Evolutionary conservation across 2,797 vertebrate genomes (phyloP).

Genomic region (Zalophus californianus): DNA sequence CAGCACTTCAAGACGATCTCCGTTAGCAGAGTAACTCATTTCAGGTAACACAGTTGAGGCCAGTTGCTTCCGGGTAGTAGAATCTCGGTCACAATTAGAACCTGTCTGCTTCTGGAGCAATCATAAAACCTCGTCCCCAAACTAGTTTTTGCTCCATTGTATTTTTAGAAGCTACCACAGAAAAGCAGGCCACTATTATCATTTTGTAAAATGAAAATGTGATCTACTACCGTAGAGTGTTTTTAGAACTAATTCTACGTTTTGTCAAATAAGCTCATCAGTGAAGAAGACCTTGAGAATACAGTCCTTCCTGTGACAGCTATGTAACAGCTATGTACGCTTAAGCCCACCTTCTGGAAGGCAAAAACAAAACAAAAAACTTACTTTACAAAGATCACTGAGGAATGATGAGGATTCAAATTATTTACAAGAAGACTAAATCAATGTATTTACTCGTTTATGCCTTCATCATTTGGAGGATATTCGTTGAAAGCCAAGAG

Average conservation of each 20-base stretch:
- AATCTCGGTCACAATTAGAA: not conserved
- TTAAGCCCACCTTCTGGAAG: not conserved
- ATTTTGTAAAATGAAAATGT: not conserved
- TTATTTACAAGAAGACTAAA: not conserved
- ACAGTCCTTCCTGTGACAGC: not conserved
- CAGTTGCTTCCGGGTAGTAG: not conserved
- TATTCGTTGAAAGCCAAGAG: not conserved
- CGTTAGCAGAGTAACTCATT: not conserved
- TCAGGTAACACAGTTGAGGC: not conserved
- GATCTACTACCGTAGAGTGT: not conserved
- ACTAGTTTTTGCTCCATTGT: not conserved
- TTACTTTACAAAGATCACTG: not conserved
- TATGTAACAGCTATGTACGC: not conserved
- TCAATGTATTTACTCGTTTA: not conserved
- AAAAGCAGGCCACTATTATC: not conserved
- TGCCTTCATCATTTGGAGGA: not conserved
- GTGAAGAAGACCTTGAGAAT: not conserved
- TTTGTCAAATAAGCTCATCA: not conserved
- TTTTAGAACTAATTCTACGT: not conserved
- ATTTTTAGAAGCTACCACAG: not conserved
- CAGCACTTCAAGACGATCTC: not conserved
- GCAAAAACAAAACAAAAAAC: not conserved
- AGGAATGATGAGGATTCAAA: not conserved
- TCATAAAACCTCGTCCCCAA: not conserved
- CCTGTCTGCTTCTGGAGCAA: not conserved